A percentile compares a stretch with the other conserved stretches of the same genome.
Conservation (phyloP, 1,140 invertebrate genomes). For the Hyles vespertilio region DNA sequence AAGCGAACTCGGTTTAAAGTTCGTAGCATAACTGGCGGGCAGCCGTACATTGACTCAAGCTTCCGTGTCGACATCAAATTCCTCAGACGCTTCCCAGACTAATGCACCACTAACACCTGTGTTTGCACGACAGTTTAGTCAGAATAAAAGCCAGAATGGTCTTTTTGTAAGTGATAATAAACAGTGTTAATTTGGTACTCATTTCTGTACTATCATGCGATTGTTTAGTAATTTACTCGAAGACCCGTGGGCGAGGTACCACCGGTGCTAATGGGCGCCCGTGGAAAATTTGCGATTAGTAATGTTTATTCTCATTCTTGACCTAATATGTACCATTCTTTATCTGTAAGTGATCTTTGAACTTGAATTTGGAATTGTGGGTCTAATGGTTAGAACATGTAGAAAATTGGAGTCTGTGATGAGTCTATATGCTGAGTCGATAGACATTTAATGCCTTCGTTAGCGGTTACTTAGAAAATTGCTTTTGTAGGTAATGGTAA, state of each 20-base stretch:
- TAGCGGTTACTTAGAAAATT: too few species aligned
- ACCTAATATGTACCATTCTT: too few species aligned
- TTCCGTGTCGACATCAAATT: neutral
- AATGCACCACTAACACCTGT: conserved; percentile 6
- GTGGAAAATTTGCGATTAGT: neutral
- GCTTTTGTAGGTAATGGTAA: too few species aligned
- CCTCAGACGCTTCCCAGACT: neutral
- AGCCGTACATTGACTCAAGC: neutral
- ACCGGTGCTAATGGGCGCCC: neutral
- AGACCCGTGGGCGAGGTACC: neutral
- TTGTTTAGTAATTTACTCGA: neutral
- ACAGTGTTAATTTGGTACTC: conserved; percentile 6
- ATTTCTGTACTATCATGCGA: conserved; percentile 1
- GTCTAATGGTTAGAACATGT: too few species aligned
- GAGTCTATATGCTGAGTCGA: neutral
- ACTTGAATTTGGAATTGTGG: too few species aligned
- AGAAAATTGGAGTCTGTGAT: neutral
- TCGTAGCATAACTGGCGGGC: too few species aligned
- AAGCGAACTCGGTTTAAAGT: too few species aligned
- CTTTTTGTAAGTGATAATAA: conserved; percentile 4
- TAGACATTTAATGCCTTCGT: neutral
- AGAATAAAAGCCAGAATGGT: conserved; percentile 6
- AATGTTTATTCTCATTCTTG: neutral
- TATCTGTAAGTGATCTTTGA: too few species aligned
- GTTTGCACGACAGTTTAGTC: conserved; percentile 5